These are phyloP conservation scores for Nephrotoma appendiculata DNA, from an alignment of 2,888 invertebrate species.

Conservation along the genomic window DNA sequence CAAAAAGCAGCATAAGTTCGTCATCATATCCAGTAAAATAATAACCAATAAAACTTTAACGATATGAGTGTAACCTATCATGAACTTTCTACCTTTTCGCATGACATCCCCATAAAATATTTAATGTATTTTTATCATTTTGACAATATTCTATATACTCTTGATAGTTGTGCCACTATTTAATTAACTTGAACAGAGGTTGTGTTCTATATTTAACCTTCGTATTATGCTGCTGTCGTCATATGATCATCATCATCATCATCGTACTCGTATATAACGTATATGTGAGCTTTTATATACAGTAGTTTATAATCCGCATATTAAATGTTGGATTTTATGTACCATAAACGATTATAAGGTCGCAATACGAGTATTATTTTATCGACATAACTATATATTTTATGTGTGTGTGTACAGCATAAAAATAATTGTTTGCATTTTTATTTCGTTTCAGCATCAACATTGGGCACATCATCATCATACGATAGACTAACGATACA, in stretches of 20 bases:
- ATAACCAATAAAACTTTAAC: neutral
- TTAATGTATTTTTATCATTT: neutral
- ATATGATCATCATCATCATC: neutral
- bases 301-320: neutral
- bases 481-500: constrained; percentile 24
- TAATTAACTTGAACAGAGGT: neutral
- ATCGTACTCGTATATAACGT: neutral
- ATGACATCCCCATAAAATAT: neutral
- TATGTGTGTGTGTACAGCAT: neutral
- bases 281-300: neutral
- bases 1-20: neutral
- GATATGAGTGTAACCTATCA: neutral
- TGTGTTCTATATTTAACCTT: neutral
- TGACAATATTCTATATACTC: neutral
- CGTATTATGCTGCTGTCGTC: neutral
- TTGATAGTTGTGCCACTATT: neutral
- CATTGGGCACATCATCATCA: constrained; percentile 20
- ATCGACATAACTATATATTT: neutral
- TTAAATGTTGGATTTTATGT: neutral
- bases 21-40: neutral
- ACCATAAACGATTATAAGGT: neutral
- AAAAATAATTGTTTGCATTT: neutral
- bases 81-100: neutral
- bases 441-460: constrained; percentile 18
- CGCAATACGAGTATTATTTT: neutral